Conservation (phyloP, 2,797 vertebrate genomes). For the Xenentodon cancila region DNA sequence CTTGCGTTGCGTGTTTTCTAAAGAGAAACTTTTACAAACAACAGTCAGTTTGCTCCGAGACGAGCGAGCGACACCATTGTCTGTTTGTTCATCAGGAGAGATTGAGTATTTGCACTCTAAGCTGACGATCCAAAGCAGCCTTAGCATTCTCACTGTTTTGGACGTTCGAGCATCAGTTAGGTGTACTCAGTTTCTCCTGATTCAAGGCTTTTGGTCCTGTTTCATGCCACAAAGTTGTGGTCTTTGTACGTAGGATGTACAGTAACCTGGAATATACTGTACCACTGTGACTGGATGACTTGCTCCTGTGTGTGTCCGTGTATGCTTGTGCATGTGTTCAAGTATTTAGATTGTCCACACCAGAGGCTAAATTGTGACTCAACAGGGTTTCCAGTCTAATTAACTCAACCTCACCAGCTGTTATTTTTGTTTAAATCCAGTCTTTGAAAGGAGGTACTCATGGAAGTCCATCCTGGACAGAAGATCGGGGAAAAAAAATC, state of each 20-base stretch:
- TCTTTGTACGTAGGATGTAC: constrained; percentile 49
- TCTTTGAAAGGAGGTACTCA: constrained; percentile 33
- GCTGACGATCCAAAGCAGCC: constrained; percentile 64
- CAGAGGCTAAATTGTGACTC: constrained; percentile 46
- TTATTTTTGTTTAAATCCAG: constrained; percentile 6
- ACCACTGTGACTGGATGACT: constrained; percentile 30
- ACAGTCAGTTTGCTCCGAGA: constrained; percentile 73
- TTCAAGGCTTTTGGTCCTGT: constrained; percentile 75
- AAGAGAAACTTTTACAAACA: constrained; percentile 74
- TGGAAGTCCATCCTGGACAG: constrained; percentile 38
- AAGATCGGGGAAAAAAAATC: constrained; percentile 16
- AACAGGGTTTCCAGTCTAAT: constrained; percentile 29
- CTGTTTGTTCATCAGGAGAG: constrained; percentile 65
- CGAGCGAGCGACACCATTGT: constrained; percentile 65
- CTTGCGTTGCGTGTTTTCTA: constrained; percentile 70
- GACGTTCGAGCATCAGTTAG: constrained; percentile 60
- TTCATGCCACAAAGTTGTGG: constrained; percentile 56
- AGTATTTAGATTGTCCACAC: constrained; percentile 59
- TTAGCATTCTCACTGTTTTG: constrained; percentile 61
- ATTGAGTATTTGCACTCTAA: constrained; percentile 69
- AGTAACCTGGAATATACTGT: constrained; percentile 30
- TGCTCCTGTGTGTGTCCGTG: constrained; percentile 26
- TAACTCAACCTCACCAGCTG: constrained; percentile 23
- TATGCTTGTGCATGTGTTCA: constrained; percentile 43
- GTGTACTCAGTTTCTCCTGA: constrained; percentile 72